Conservation (phyloP, 2,888 invertebrate species). For the Drosophila paracracens region DNA sequence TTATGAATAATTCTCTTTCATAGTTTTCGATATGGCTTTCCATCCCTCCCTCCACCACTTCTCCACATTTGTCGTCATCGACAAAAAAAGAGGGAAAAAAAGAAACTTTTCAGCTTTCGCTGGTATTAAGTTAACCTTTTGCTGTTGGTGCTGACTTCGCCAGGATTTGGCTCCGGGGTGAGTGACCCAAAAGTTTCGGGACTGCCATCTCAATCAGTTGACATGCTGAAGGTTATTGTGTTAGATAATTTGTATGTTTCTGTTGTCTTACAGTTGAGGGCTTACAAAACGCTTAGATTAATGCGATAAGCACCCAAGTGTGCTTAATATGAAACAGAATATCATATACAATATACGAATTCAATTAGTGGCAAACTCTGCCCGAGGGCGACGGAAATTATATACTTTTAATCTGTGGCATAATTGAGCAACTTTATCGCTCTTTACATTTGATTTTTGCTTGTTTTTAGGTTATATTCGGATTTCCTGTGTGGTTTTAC, state of each 20-base stretch:
- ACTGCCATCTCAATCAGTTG: slow-evolving; percentile 50
- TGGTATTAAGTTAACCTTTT: slow-evolving; percentile 50
- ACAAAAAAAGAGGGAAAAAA: not conserved
- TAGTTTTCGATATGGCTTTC: slow-evolving; percentile 51
- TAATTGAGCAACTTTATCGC: slow-evolving; percentile 21
- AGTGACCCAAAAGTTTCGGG: slow-evolving; percentile 39
- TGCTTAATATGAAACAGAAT: slow-evolving; percentile 10
- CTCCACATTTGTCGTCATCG: slow-evolving; percentile 40
- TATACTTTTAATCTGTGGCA: slow-evolving; percentile 29
- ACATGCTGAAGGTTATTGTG: slow-evolving; percentile 63
- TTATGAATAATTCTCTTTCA: slow-evolving; percentile 60
- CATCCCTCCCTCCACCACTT: no score
- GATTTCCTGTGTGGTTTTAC: not conserved
- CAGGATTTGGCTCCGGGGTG: slow-evolving; percentile 24
- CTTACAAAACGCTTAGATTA: slow-evolving; percentile 57
- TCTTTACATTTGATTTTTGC: not conserved
- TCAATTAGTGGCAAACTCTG: slow-evolving; percentile 33
- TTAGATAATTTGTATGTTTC: slow-evolving; percentile 56
- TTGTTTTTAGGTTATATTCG: not conserved
- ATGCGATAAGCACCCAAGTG: slow-evolving; percentile 43
- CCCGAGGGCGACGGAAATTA: not conserved
- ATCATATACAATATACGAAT: slow-evolving; percentile 31
- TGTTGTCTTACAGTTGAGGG: slow-evolving; percentile 18
- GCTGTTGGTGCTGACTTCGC: slow-evolving; percentile 5
- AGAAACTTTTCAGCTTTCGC: slow-evolving; percentile 45